A percentile compares a stretch with the other conserved stretches of the same genome.
These are phyloP conservation scores for Percopsis transmontana DNA, from an alignment of 2,113 vertebrate species.

Conservation along the genomic window DNA sequence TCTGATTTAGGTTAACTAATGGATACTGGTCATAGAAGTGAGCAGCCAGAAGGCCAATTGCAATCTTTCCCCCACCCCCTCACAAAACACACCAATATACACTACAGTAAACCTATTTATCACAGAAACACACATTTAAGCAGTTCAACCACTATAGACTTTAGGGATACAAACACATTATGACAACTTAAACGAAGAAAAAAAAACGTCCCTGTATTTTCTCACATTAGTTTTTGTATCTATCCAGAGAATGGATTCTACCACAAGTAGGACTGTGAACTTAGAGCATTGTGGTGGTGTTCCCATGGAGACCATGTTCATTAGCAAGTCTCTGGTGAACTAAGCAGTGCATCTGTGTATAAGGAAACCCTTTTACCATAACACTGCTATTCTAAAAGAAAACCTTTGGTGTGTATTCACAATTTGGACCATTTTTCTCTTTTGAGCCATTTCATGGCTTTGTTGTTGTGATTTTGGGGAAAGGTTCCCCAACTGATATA, in stretches of 20 bases:
- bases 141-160: constrained; percentile 26
- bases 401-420: constrained; percentile 59
- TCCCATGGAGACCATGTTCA: constrained; percentile 65
- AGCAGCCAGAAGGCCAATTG: constrained; percentile 61
- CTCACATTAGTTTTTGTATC: constrained; percentile 42
- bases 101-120: constrained; percentile 52
- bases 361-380: constrained; percentile 50
- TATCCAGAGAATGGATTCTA: constrained; percentile 52
- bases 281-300: constrained; percentile 60
- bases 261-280: constrained; percentile 64
- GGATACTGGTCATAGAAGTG: constrained; percentile 65
- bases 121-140: constrained; percentile 48
- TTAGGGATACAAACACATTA: constrained; percentile 53
- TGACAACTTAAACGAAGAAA: constrained; percentile 44
- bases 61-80: constrained; percentile 52
- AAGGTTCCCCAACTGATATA: constrained; percentile 38
- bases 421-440: constrained; percentile 43
- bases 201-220: constrained; percentile 38
- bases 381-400: constrained; percentile 49
- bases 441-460: constrained; percentile 26
- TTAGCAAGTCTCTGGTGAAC: constrained; percentile 59
- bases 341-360: constrained; percentile 26
- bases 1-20: constrained; percentile 58
- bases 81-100: constrained; percentile 46
- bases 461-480: constrained; percentile 24